These are phyloP conservation scores for Cenopis cana DNA, from an alignment of 2,888 invertebrate genomes.

Conservation along the genomic window DNA sequence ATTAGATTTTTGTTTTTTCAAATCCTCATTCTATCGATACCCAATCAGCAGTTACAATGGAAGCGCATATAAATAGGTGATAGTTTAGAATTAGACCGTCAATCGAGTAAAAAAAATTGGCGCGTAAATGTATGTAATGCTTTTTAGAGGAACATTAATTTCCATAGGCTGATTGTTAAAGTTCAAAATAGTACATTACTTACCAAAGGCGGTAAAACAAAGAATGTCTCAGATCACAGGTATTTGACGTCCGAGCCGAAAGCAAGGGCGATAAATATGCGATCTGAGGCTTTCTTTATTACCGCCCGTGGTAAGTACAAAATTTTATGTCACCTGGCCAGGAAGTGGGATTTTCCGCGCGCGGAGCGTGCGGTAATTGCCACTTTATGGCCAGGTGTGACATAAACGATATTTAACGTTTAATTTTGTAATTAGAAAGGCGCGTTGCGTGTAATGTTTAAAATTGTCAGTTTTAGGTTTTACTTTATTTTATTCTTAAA, in stretches of 20 bases:
- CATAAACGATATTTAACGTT: background rate
- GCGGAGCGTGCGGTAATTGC: too few species aligned
- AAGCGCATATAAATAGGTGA: background rate
- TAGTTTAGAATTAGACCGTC: constrained; percentile 4
- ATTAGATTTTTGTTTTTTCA: constrained; percentile 2
- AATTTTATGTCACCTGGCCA: too few species aligned
- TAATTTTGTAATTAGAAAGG: constrained; percentile 36
- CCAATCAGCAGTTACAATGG: background rate
- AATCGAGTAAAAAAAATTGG: background rate
- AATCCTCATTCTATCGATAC: constrained; percentile 3
- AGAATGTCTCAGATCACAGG: too few species aligned
- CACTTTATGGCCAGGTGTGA: too few species aligned
- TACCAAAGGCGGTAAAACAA: too few species aligned
- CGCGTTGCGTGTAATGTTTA: constrained; percentile 38
- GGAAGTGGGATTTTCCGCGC: too few species aligned
- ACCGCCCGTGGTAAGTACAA: too few species aligned
- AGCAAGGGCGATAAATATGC: too few species aligned
- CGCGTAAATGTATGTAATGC: background rate
- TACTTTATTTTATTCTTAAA: constrained; percentile 28
- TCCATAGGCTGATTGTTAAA: background rate
- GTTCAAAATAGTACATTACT: too few species aligned
- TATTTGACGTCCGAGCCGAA: too few species aligned
- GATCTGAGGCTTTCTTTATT: too few species aligned
- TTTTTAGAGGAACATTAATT: too few species aligned
- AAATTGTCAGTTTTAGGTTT: constrained; percentile 29